phyloP scores from a whole-genome alignment of 2,113 vertebrate genomes.

The Colaptes auratus region DNA sequence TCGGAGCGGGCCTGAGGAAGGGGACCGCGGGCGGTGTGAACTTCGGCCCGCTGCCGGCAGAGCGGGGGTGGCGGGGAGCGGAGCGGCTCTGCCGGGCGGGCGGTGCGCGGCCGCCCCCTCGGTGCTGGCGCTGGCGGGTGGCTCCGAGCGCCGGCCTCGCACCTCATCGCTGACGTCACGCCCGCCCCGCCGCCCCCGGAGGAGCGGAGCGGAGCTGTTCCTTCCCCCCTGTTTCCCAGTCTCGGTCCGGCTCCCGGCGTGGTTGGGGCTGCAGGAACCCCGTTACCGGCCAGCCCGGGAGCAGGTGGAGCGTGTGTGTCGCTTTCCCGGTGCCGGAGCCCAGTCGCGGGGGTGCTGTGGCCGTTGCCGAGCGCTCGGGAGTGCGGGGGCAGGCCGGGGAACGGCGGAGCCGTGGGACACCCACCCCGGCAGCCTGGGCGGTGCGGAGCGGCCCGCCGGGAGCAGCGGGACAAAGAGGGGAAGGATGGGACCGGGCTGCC shows the following conservation, averaged over 20 bases:
- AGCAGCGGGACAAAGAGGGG: too few relatives aligned
- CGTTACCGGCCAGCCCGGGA: not conserved
- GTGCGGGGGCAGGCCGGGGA: too few relatives aligned
- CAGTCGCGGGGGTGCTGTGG: too few relatives aligned
- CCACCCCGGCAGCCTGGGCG: too few relatives aligned
- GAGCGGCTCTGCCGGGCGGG: not conserved
- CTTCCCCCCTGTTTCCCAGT: not conserved
- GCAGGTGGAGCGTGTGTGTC: not conserved
- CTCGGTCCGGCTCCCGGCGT: not conserved
- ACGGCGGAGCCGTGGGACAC: too few relatives aligned
- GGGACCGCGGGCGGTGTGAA: not conserved
- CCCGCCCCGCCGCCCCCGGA: not conserved
- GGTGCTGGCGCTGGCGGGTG: not conserved
- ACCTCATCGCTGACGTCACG: conserved; percentile 8
- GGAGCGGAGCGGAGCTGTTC: not conserved
- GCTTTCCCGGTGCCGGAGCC: not conserved
- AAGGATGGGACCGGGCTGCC: too few relatives aligned
- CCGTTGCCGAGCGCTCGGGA: not conserved
- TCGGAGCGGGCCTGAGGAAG: not conserved
- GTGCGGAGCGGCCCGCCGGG: too few relatives aligned
- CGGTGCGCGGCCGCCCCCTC: not conserved
- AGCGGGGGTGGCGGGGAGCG: not conserved
- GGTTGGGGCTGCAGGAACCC: too few relatives aligned
- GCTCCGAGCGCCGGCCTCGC: not conserved
- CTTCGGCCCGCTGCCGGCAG: not conserved